These are phyloP conservation scores for Incurvaria masculella DNA, from an alignment of 2,888 invertebrate species.

Conservation along the genomic window DNA sequence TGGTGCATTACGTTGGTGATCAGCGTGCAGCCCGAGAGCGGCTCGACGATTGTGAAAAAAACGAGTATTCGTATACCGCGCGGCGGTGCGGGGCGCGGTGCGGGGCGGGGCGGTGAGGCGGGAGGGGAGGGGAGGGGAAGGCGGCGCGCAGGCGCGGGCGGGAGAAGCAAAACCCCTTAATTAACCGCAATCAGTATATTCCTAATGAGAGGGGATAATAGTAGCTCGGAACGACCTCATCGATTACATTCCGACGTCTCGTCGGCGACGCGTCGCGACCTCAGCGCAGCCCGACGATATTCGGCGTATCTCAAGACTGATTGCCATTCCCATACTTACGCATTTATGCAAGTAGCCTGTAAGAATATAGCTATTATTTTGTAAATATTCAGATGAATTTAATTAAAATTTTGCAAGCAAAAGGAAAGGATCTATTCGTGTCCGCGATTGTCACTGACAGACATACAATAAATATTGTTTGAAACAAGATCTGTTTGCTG, in stretches of 20 bases:
- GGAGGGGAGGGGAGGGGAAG: constrained; percentile 35
- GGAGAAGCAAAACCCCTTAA: constrained; percentile 39
- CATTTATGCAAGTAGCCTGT: background rate
- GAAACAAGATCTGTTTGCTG: too few relatives aligned
- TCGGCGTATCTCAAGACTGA: constrained; percentile 35
- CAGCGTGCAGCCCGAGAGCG: constrained; percentile 49
- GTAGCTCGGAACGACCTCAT: constrained; percentile 50
- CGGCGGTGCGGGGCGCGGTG: constrained; percentile 37
- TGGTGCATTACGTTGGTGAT: constrained; percentile 42
- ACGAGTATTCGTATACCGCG: constrained; percentile 43
- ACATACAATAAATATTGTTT: too few relatives aligned
- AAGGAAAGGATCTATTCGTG: too few relatives aligned
- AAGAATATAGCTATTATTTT: too few relatives aligned
- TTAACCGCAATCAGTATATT: constrained; percentile 57
- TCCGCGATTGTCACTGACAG: too few relatives aligned
- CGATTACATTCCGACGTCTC: constrained; percentile 39
- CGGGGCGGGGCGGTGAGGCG: constrained; percentile 42
- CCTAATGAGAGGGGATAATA: constrained; percentile 56
- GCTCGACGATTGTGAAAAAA: constrained; percentile 51
- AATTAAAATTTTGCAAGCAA: too few relatives aligned
- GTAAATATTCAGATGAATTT: too few relatives aligned
- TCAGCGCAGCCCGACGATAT: background rate
- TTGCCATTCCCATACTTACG: constrained; percentile 7
- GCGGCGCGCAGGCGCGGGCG: constrained; percentile 41
- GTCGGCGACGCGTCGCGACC: constrained; percentile 22